Percentiles rank a stretch among this genome's conserved stretches.
phyloP scores from a whole-genome alignment of 1,140 invertebrate species.

The Acromyrmex echinatior region DNA sequence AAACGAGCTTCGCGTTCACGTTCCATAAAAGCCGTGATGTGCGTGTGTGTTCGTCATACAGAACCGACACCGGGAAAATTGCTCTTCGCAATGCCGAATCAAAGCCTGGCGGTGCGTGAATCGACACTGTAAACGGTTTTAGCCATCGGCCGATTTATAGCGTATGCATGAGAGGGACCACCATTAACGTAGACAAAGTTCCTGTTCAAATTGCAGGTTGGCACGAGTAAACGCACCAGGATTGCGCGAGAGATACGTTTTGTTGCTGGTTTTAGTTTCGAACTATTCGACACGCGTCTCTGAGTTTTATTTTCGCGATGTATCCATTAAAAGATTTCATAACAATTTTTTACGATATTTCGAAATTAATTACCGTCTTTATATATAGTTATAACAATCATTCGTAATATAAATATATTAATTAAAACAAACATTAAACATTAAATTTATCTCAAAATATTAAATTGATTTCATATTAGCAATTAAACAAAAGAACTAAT shows the following conservation, averaged over 20 bases:
- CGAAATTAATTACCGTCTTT: not conserved
- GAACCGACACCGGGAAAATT: constrained; percentile 67
- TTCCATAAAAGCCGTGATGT: constrained; percentile 20
- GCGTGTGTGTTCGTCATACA: constrained; percentile 36
- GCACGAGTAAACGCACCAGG: constrained; percentile 40
- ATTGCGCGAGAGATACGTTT: constrained; percentile 61
- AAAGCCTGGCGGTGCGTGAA: constrained; percentile 71
- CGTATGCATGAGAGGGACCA: constrained; percentile 50
- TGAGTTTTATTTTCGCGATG: constrained; percentile 15
- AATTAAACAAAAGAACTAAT: not conserved
- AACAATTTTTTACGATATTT: not conserved
- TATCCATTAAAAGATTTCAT: constrained; percentile 31
- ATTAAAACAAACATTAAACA: not conserved
- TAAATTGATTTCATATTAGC: not conserved
- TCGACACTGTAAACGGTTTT: constrained; percentile 69
- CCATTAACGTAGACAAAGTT: constrained; percentile 69
- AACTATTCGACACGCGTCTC: constrained; percentile 29
- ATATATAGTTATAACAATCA: not conserved
- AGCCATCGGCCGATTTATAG: constrained; percentile 66
- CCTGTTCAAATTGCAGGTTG: constrained; percentile 65
- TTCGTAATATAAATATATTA: not conserved
- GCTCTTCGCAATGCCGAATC: constrained; percentile 71
- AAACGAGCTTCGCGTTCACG: not conserved
- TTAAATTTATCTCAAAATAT: not conserved
- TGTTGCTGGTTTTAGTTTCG: constrained; percentile 45